Percentiles rank a stretch among this genome's conserved stretches.
Evolutionary conservation across 2,113 vertebrate species (phyloP).

Genomic region (Austrofundulus limnaeus): DNA sequence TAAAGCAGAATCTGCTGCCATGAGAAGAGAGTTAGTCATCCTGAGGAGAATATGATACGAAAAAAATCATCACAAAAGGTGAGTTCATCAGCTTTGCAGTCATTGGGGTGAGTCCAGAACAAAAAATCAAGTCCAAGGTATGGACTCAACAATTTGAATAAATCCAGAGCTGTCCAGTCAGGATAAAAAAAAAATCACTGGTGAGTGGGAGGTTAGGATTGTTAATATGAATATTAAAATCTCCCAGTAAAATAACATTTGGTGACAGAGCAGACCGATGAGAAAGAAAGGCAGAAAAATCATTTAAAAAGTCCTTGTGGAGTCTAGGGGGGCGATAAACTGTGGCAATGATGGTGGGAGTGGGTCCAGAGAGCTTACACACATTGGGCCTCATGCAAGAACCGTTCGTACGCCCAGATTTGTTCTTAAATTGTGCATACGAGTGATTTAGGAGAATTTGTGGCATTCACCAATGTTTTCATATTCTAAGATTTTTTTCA

Average conservation of each 20-base stretch:
- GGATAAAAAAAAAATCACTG: not conserved
- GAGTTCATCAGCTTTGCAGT: not conserved
- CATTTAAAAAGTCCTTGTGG: not conserved
- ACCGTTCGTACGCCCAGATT: too few relatives aligned
- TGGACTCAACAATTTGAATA: not conserved
- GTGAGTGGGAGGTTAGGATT: not conserved
- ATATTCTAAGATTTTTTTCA: too few relatives aligned
- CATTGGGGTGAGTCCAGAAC: not conserved
- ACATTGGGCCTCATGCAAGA: too few relatives aligned
- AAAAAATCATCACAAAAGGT: not conserved
- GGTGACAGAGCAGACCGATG: not conserved
- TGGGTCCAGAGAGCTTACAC: not conserved
- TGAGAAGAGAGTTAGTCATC: too few relatives aligned
- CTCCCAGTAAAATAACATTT: not conserved
- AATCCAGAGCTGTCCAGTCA: not conserved
- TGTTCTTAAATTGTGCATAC: too few relatives aligned
- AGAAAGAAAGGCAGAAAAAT: not conserved
- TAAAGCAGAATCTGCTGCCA: too few relatives aligned
- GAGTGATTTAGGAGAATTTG: too few relatives aligned
- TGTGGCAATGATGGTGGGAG: not conserved
- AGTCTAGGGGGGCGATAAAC: not conserved
- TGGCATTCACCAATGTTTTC: too few relatives aligned
- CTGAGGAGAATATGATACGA: too few relatives aligned
- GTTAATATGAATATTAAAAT: constrained; percentile 3
- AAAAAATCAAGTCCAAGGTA: not conserved